Evolutionary conservation across 2,797 vertebrate species (phyloP), one percentile per base, ranked within the genome.

Genomic region (Malacoraja senta): DNA sequence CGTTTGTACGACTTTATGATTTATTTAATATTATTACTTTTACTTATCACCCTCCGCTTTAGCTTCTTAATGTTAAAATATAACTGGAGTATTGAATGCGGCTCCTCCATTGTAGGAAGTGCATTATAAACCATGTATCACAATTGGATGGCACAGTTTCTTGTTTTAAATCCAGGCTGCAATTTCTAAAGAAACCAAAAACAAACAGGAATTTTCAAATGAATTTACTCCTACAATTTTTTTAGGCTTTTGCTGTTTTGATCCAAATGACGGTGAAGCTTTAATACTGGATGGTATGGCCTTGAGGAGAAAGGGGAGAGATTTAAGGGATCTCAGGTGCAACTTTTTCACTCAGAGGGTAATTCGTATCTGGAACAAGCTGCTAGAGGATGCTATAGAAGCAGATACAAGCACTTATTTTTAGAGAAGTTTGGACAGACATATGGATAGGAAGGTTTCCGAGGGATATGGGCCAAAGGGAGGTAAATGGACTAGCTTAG

Each of bases 1-100:
- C 32, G 10, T 84, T 84, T 84, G 53, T 35, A 68, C 61, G 10
- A 68, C 61, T 68, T 35, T 32, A 35, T 68, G 53, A 61, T 88
- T 35, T 68, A 88, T 68, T 68, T 68, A 88, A 35, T 35, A 68
- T 88, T 88, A 63, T 65, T 68, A 68, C 81, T 10, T 88, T 88
- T 88, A 21, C 17, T 32, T 10, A 35, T 19, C 19, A 68, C 2
- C n/a, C 63, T 88, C 17, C 1, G 0, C 83, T 17, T 65, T 21
- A 3, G 81, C 63, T 65, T 88, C 63, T 7, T 19, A 35, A 65
- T 19, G 63, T 88, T 84, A 58, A 58, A 32, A 68, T 32, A n/a
- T 63, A 68, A 2, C 84, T 88, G 84, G 44, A 88, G 29, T 8
- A 86, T n/a, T 19, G 58, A 84, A 84, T 86, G 58, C 58, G n/a